Percentiles rank a stretch among this genome's conserved stretches.
Evolutionary conservation across 1,140 invertebrate genomes (phyloP).

Genomic region (Cyclargus thomasi): DNA sequence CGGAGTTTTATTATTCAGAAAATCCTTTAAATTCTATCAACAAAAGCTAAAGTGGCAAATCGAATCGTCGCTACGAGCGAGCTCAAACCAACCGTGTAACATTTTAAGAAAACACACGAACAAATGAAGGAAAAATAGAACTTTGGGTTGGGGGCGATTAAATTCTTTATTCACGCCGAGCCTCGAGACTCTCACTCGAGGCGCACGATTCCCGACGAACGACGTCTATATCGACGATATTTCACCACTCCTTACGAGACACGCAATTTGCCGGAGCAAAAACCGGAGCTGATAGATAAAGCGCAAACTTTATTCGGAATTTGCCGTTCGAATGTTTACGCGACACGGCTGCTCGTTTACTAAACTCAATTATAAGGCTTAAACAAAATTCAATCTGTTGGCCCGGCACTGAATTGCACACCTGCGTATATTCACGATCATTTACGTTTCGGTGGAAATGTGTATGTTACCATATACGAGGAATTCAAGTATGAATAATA

Average conservation of each 20-base stretch:
- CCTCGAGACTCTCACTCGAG: conserved; percentile 39
- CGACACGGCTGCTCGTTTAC: background rate
- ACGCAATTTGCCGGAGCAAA: conserved; percentile 16
- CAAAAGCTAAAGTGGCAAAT: background rate
- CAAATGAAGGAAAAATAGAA: conserved; percentile 40
- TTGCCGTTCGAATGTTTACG: background rate
- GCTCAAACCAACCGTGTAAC: background rate
- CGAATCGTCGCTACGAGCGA: background rate
- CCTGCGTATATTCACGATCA: background rate
- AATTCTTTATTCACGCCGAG: conserved; percentile 44
- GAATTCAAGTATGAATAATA: no score
- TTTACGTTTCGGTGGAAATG: background rate
- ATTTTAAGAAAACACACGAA: conserved; percentile 1
- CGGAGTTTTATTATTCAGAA: background rate
- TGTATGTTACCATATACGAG: background rate
- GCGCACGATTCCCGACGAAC: conserved; percentile 39
- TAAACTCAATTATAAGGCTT: background rate
- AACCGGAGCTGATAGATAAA: background rate
- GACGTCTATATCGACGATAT: conserved; percentile 60
- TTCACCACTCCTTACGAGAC: conserved; percentile 45
- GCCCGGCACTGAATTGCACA: background rate
- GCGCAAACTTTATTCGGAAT: background rate
- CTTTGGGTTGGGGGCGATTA: conserved; percentile 47
- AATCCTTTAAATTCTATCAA: background rate
- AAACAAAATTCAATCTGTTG: conserved; percentile 3